Evolutionary conservation across 2,888 invertebrate genomes (phyloP), one percentile per base, ranked within the genome.

Genomic region (Macrophya annulata): DNA sequence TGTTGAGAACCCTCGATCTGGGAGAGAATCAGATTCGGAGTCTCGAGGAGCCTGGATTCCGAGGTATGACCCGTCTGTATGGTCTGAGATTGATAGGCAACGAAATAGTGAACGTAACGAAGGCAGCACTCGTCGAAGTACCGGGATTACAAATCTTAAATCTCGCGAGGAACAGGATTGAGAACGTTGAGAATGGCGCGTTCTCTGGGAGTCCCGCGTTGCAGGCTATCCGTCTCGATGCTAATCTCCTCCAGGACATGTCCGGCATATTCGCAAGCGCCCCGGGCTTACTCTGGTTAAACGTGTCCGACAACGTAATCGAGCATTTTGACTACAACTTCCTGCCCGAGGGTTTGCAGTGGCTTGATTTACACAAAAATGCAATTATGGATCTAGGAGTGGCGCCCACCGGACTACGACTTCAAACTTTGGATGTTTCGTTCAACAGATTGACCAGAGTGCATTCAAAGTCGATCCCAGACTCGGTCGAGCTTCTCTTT

Each of bases 351-450:
- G 96, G 96, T 87, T 94, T 98, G 88, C 97, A 98, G 92, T 98
- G 98, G 97, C 94, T 99, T 88, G 98, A 98, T 94, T 94, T 98
- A 91, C 98, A 98, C 93, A 97, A 97, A 93, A 98, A 99, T 94
- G 96, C 96, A 90, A 96, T 98, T 88, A 94, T 95, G 88, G 96
- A 97, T 91, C 94, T 98, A 74, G 96, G 97, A 85, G 84, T 89
- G 21, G 97, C 97, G 92, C 96, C 96, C 88, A 96, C 96, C 90
- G 95, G 95, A 55, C 94, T 98, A 68, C 95, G 96, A 51, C 94
- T 98, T 85, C 97, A 97, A 94, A 98, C 97, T 76, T 94, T 98
- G 88, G 98, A 98, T 92, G 97, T 97, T n/a, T 98, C 98, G 93
- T 98, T 97, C 93, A 99, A 99, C 94, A 96, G 96, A 93, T 95